Evolutionary conservation across 2,797 vertebrate species (phyloP).

Genomic region (Myripristis jacobus): DNA sequence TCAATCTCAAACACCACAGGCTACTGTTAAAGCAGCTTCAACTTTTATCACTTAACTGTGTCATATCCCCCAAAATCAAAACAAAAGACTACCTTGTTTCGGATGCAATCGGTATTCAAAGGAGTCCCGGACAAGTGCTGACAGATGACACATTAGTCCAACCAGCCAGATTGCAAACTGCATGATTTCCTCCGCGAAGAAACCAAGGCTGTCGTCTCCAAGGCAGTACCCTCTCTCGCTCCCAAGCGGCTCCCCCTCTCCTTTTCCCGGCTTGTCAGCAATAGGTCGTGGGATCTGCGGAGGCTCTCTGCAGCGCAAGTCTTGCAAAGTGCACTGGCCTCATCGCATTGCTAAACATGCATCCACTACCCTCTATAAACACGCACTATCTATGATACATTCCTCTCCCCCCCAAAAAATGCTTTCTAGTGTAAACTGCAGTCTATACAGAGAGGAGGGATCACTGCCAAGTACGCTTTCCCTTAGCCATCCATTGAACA

Average conservation of each 20-base stretch:
- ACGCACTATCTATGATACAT: conserved; percentile 73
- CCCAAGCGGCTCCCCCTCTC: conserved; percentile 72
- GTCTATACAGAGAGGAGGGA: conserved; percentile 76
- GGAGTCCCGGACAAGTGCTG: conserved; percentile 83
- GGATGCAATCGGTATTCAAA: conserved; percentile 88
- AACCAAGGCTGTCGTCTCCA: conserved; percentile 70
- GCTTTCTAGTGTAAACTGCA: conserved; percentile 70
- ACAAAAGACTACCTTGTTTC: conserved; percentile 87
- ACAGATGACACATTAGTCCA: conserved; percentile 89
- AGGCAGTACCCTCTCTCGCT: conserved; percentile 63
- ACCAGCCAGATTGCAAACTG: conserved; percentile 87
- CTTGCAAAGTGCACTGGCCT: conserved; percentile 81
- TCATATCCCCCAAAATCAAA: conserved; percentile 16
- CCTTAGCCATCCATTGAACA: conserved; percentile 82
- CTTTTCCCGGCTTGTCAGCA: conserved; percentile 84
- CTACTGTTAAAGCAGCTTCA: conserved; percentile 3
- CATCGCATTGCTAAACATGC: conserved; percentile 80
- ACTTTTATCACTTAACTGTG: conserved; percentile 1
- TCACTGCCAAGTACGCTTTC: conserved; percentile 82
- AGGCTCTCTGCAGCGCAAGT: conserved; percentile 79
- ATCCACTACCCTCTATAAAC: conserved; percentile 63
- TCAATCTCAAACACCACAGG: conserved; percentile 14
- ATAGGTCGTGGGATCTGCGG: conserved; percentile 83
- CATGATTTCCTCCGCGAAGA: conserved; percentile 85
- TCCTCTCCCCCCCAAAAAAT: conserved; percentile 53